Evolutionary conservation across 2,797 vertebrate genomes (phyloP).

Genomic region (Melanotaenia parkinsoni): DNA sequence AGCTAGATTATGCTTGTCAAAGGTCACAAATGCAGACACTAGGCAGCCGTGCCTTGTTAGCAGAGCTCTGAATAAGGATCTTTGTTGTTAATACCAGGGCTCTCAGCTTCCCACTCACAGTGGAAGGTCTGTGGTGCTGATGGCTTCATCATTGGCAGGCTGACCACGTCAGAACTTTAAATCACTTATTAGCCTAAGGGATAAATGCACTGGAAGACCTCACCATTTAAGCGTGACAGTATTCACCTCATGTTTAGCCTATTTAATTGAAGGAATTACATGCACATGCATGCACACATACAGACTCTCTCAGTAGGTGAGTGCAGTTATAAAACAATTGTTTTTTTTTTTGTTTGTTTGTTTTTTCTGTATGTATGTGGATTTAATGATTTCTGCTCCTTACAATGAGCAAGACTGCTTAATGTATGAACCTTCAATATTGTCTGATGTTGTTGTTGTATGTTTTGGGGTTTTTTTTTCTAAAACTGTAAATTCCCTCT

Average conservation of each 20-base stretch:
- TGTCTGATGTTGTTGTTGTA: not conserved
- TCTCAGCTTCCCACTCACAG: slow-evolving; percentile 63
- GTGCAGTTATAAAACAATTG: slow-evolving; percentile 8
- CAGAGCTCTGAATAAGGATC: slow-evolving; percentile 72
- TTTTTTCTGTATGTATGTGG: slow-evolving; percentile 22
- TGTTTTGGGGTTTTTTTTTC: not conserved
- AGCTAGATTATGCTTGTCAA: slow-evolving; percentile 51
- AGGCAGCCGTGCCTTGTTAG: slow-evolving; percentile 61
- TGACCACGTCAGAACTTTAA: slow-evolving; percentile 64
- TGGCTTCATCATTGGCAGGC: slow-evolving; percentile 75
- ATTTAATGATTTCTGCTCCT: not conserved
- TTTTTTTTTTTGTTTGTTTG: not conserved
- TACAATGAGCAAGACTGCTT: not conserved
- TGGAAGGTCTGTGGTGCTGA: slow-evolving; percentile 72
- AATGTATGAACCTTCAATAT: not conserved
- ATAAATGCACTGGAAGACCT: slow-evolving; percentile 52
- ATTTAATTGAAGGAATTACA: slow-evolving; percentile 48
- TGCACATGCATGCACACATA: slow-evolving; percentile 19
- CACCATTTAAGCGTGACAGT: slow-evolving; percentile 36
- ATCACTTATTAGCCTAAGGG: slow-evolving; percentile 66
- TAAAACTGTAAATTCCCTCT: slow-evolving; percentile 2
- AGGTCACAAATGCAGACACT: slow-evolving; percentile 64
- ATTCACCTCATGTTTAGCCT: slow-evolving; percentile 53
- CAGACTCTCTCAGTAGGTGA: slow-evolving; percentile 9
- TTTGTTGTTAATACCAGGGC: slow-evolving; percentile 73